These are phyloP conservation scores for Takifugu bimaculatus DNA, from an alignment of 2,113 vertebrate species.

Conservation along the genomic window DNA sequence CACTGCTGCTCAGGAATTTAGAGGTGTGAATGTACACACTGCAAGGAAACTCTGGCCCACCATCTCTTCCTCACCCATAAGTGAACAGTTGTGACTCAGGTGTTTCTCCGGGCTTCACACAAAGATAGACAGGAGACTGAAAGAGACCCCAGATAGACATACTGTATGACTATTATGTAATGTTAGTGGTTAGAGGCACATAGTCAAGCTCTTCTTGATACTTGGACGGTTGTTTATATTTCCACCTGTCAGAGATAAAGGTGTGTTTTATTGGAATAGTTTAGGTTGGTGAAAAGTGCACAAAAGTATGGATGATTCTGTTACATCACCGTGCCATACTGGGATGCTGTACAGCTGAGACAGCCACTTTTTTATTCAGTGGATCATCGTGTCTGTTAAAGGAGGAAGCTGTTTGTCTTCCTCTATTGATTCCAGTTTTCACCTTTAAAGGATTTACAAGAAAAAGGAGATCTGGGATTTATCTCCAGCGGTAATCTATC, in stretches of 20 bases:
- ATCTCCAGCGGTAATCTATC: slow-evolving; percentile 30
- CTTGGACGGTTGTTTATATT: slow-evolving; percentile 11
- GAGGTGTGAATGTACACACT: slow-evolving; percentile 41
- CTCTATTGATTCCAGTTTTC: slow-evolving; percentile 28
- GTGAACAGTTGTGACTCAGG: slow-evolving; percentile 19
- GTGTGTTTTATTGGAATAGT: slow-evolving; percentile 19
- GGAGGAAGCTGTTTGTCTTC: slow-evolving; percentile 23
- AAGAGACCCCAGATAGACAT: slow-evolving; percentile 4
- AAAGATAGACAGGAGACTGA: slow-evolving; percentile 7
- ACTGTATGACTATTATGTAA: slow-evolving; percentile 22
- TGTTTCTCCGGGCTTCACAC: neutral
- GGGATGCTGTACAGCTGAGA: slow-evolving; percentile 9
- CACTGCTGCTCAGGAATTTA: slow-evolving; percentile 37
- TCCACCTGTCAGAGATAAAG: slow-evolving; percentile 18
- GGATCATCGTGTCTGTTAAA: neutral
- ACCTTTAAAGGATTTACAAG: slow-evolving; percentile 35
- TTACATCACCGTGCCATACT: slow-evolving; percentile 9
- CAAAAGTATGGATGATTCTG: slow-evolving; percentile 3
- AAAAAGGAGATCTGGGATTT: slow-evolving; percentile 41
- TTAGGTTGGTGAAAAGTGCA: slow-evolving; percentile 8
- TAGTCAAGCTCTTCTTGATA: slow-evolving; percentile 16
- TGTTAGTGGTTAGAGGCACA: slow-evolving; percentile 20
- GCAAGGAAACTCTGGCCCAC: slow-evolving; percentile 31
- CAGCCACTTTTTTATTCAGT: neutral
- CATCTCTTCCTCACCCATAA: slow-evolving; percentile 21